A percentile compares a stretch with the other conserved stretches of the same genome.
These are phyloP conservation scores for Hemibagrus guttatus DNA, from an alignment of 2,797 vertebrate species.

Conservation along the genomic window DNA sequence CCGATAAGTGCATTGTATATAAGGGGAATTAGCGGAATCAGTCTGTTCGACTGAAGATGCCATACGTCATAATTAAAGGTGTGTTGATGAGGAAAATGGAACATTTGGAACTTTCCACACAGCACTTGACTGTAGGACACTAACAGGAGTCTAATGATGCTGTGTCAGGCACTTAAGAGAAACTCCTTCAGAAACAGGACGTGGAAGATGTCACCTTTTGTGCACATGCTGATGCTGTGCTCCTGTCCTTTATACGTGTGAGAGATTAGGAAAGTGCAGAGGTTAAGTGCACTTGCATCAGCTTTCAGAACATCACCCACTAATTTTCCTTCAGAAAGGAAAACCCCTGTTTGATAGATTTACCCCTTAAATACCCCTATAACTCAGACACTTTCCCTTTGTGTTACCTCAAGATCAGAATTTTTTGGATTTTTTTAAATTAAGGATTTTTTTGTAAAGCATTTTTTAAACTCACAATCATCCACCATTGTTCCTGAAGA, in stretches of 20 bases:
- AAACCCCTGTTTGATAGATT: not conserved
- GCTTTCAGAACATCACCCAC: not conserved
- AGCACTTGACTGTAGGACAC: not conserved
- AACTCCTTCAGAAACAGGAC: not conserved
- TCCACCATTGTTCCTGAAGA: too few relatives aligned
- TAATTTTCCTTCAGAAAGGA: not conserved
- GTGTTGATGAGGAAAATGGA: not conserved
- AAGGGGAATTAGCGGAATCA: not conserved
- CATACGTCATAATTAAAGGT: not conserved
- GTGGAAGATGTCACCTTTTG: not conserved
- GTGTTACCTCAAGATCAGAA: not conserved
- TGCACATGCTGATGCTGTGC: not conserved
- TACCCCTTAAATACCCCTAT: not conserved
- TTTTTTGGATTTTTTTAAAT: not conserved
- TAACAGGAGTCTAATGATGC: not conserved
- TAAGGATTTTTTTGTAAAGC: not conserved
- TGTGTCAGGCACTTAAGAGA: not conserved
- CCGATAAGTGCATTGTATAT: not conserved
- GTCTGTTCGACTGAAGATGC: not conserved
- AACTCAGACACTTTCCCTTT: not conserved
- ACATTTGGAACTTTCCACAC: not conserved
- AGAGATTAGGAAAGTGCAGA: not conserved
- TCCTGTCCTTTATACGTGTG: not conserved
- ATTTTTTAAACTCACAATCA: too few relatives aligned
- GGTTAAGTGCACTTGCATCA: not conserved